Evolutionary conservation across 1,140 invertebrate species (phyloP).

Genomic region (Teleogryllus occipitalis): DNA sequence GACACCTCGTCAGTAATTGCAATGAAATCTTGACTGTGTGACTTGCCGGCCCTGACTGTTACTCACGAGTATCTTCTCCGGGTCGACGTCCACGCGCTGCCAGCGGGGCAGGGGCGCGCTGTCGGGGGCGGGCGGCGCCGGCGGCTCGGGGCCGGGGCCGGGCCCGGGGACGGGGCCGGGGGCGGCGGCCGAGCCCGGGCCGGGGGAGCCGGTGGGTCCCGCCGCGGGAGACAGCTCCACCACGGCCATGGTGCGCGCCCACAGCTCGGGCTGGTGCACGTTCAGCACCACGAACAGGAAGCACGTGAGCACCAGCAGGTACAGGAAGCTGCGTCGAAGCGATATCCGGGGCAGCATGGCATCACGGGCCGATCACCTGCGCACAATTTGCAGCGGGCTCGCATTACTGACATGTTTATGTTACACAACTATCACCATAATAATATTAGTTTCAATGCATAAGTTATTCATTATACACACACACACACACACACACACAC

Average conservation of each 20-base stretch:
- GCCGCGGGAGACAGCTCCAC: conserved; percentile 18
- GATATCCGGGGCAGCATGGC: conserved; percentile 37
- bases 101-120: not conserved
- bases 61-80: not conserved
- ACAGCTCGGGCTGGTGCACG: conserved; percentile 35
- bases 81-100: not conserved
- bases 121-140: too few species aligned
- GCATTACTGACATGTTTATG: too few species aligned
- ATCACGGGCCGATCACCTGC: not conserved
- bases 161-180: too few species aligned
- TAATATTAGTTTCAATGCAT: too few species aligned
- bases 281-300: conserved; percentile 40
- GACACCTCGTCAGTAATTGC: too few species aligned
- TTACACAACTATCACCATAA: too few species aligned
- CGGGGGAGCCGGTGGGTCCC: not conserved
- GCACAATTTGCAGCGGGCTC: too few species aligned
- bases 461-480: too few species aligned
- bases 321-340: conserved; percentile 41
- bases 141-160: not conserved
- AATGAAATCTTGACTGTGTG: too few species aligned
- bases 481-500: too few species aligned
- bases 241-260: conserved; percentile 21
- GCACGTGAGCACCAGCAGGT: conserved; percentile 38
- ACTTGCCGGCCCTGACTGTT: too few species aligned
- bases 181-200: not conserved